Evolutionary conservation across 2,797 vertebrate genomes (phyloP), one percentile per base, ranked within the genome.

Genomic region (Clarias platycephalus): DNA sequence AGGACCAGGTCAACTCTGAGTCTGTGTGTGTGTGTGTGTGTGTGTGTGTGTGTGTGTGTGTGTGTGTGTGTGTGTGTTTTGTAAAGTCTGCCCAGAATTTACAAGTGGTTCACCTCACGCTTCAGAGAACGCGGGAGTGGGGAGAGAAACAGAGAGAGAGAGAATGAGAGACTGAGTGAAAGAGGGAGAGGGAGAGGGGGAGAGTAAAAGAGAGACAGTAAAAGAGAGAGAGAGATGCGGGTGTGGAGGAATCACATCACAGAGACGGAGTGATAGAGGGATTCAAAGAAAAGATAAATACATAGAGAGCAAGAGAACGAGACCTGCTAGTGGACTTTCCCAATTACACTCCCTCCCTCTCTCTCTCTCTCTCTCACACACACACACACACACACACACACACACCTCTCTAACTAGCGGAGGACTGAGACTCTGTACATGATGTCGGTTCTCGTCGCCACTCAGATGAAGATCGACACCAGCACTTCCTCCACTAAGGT

Each of bases 361-460:
- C 68, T n/a, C 31, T 37, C 26, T 68, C 16, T 34, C 66, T 9
- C 66, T 68, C 31, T 9, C 66, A 4, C 31, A 28, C 64, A 20
- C 66, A 6, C 64, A 31, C 64, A 16, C 28, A 26, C 64, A 31
- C 64, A n/a, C 64, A 71, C 68, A 68, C 66, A 12, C 34, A 37
- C 20, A 70, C 67, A 22, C 24, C 37, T 44, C 37, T 71, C 68
- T n/a, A 40, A 44, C 44, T 74, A 74, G 5, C 44, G 15, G n/a
- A 74, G 71, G 44, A 55, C 53, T 49, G 44, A 74, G 71, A 74
- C n/a, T 15, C 24, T 1, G n/a, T 16, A 10, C 5, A 6, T 53
- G 20, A 94, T 94, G 93, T 95, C 94, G 1, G 92, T 95, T 82
- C 91, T 96, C 88, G 93, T 96, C 86, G 93, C 92, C 83, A 93